Evolutionary conservation across 2,797 vertebrate genomes (phyloP), one percentile per base, ranked within the genome.

Genomic region (Epinephelus malabaricus): DNA sequence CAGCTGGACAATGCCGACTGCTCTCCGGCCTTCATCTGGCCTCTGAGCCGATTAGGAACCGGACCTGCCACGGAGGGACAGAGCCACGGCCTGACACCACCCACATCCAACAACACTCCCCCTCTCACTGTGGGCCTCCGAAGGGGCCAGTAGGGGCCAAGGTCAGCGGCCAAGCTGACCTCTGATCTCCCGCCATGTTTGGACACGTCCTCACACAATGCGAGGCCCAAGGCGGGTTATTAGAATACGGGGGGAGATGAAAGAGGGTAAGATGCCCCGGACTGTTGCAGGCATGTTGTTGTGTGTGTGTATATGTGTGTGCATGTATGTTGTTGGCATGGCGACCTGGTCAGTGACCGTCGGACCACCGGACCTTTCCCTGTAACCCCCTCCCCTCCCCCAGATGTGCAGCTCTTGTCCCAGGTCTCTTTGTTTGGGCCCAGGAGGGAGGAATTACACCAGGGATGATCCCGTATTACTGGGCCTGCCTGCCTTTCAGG

Each of bases 161-260:
- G 96, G 95, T 97, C 96, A 96, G 89, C 62, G 93, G 91, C 94
- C 93, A 86, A 81, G 72, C 27, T 92, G 89, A 94, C 94, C 95
- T 92, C 89, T 94, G 95, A 94, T 95, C 95, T 95, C 93, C 93
- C 73, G 90, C 92, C 95, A 93, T 97, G 96, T 97, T 97, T 96
- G 95, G 94, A 96, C 96, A 96, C 86, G 90, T 96, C 95, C 75
- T 1, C 81, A 71, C 87, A 96, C 95, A 95, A 97, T 95, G 94
- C 86, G 81, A 84, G 85, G 75, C 83, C 88, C 93, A 92, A 93
- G 92, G 91, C 92, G 86, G 90, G 92, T 95, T 94, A 97, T 97
- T 96, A 96, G 91, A 95, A 95, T 95, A 94, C 88, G 86, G 92
- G 82, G 83, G 87, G 85, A 23, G 92, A 93, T 93, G 90, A 94